phyloP scores from a whole-genome alignment of 2,888 invertebrate species.

The Phytoseiulus persimilis region DNA sequence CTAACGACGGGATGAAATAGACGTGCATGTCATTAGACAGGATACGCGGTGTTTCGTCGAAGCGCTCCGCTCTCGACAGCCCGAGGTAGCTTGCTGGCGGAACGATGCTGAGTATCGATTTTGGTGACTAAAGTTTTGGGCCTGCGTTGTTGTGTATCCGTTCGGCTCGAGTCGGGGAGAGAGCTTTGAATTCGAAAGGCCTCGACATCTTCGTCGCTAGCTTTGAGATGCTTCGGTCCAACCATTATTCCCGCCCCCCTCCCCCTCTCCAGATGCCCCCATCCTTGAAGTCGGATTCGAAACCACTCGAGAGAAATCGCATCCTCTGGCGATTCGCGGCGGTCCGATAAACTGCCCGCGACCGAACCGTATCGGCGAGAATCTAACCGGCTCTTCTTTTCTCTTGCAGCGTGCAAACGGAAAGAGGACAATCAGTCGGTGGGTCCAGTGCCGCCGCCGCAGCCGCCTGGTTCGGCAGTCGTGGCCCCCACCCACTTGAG shows the following conservation, averaged over 20 bases:
- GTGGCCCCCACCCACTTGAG: constrained; percentile 49
- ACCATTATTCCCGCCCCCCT: too few species aligned
- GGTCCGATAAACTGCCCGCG: background rate
- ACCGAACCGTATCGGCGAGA: background rate
- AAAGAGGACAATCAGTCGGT: constrained; percentile 64
- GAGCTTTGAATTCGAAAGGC: background rate
- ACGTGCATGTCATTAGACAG: too few species aligned
- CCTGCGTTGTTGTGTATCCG: background rate
- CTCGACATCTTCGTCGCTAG: background rate
- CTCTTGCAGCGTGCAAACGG: constrained; percentile 74
- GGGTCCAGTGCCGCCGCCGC: constrained; percentile 42
- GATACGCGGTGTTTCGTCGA: too few species aligned
- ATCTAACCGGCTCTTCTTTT: background rate
- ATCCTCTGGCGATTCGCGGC: background rate
- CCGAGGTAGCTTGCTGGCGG: too few species aligned
- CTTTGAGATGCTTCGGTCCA: background rate
- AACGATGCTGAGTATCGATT: background rate
- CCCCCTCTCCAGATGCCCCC: too few species aligned
- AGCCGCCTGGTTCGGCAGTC: constrained; percentile 63
- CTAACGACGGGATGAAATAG: too few species aligned
- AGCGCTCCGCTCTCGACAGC: too few species aligned
- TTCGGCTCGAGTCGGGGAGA: background rate
- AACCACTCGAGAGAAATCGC: too few species aligned
- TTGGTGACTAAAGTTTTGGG: background rate
- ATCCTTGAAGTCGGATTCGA: too few species aligned